phyloP scores from a whole-genome alignment of 2,113 vertebrate genomes.

The Saccopteryx bilineata region DNA sequence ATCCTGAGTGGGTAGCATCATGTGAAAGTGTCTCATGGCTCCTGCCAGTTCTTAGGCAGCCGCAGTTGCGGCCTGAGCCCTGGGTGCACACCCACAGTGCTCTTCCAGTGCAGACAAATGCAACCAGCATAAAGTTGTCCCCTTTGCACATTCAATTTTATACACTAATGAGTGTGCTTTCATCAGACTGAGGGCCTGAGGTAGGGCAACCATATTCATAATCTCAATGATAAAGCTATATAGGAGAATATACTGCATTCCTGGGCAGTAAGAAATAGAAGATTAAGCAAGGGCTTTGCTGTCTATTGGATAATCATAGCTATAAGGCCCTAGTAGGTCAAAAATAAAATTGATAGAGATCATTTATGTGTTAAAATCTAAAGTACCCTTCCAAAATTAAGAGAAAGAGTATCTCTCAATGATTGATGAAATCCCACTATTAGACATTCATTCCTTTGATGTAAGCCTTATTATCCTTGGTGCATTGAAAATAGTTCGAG shows the following conservation, averaged over 20 bases:
- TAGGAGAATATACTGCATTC: not conserved
- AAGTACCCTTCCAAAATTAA: not conserved
- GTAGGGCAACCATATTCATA: not conserved
- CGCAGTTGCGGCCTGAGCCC: not conserved
- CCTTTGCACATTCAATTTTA: not conserved
- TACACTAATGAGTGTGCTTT: not conserved
- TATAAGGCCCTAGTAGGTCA: not conserved
- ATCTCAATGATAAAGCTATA: constrained; percentile 2
- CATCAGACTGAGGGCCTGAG: not conserved
- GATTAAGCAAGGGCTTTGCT: not conserved
- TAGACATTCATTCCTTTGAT: constrained; percentile 37
- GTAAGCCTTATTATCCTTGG: not conserved
- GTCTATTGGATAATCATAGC: not conserved
- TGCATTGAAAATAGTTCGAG: constrained; percentile 1
- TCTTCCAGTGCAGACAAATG: not conserved
- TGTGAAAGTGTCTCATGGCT: not conserved
- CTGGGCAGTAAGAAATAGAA: constrained; percentile 27
- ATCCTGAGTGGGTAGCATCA: not conserved
- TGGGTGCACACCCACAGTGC: not conserved
- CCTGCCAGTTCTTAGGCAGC: not conserved
- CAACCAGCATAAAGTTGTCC: not conserved
- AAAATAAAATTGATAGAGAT: not conserved
- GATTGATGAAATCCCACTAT: not conserved
- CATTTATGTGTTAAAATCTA: not conserved
- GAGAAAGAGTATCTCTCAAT: not conserved